Evolutionary conservation across 2,113 vertebrate species (phyloP), one percentile per base, ranked within the genome.

Genomic region (Pseudorectes ferrugineus): DNA sequence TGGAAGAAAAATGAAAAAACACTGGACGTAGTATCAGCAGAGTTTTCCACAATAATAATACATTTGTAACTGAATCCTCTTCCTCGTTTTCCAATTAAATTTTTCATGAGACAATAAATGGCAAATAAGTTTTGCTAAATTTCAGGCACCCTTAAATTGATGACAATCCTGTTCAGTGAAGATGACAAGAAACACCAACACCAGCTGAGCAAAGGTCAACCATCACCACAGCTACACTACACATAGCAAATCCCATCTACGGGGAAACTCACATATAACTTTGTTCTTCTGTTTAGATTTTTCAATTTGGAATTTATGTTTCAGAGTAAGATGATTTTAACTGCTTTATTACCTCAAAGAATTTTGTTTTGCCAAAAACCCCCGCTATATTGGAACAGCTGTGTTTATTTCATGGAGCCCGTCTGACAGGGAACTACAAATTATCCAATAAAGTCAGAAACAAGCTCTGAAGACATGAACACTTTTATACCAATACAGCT

Each of bases 1-100:
- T 99, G 65, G 42, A 92, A 79, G 43, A 86, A 75, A 96, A 91
- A 65, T 4, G 2, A 94, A 45, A 55, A 75, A 83, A 54, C 38
- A 42, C 17, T 13, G 11, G 36, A 68, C 2, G 2, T 45, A 80
- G 63, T 29, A 46, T 16, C 43, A 85, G 45, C 58, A 82, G 28
- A 88, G 31, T 28, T 58, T 80, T 66, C 33, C 45, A 62, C 31
- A 54, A 40, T 10, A 58, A 20, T 6, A 48, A 68, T 22, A 54
- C 8, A 17, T 45, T 45, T 67, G 35, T 83, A 78, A 75, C 9
- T 14, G 16, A 68, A 49, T 55, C 28, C 9, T 45, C 13, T 46
- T 62, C 40, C 43, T 80, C 17, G 17, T 35, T 20, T 88, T 46
- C 35, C 25, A 83, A 61, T 49, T 67, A 23, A 13, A 29, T 43